Percentiles rank a stretch among this genome's conserved stretches.
phyloP scores from a whole-genome alignment of 2,113 vertebrate species.

The Sorex fumeus region DNA sequence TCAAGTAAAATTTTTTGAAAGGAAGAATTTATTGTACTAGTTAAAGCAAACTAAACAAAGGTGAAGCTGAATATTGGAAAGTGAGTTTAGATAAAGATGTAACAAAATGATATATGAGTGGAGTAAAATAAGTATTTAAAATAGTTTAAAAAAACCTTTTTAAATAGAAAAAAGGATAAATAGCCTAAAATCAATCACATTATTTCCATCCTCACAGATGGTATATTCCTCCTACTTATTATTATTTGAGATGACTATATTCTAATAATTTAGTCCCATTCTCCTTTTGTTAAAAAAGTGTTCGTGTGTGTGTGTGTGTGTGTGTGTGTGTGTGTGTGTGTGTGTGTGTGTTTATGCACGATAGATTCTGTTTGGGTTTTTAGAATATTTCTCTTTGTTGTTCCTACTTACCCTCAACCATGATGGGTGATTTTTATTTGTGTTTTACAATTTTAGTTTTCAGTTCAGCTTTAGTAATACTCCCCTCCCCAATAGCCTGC shows the following conservation, averaged over 20 bases:
- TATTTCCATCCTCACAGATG: not conserved
- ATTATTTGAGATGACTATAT: not conserved
- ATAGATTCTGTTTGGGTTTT: no score
- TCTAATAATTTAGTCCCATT: not conserved
- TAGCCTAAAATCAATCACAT: not conserved
- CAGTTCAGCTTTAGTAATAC: no score
- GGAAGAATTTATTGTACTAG: not conserved
- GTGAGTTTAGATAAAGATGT: not conserved
- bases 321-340: no score
- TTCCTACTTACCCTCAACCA: no score
- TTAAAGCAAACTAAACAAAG: not conserved
- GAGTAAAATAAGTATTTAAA: not conserved
- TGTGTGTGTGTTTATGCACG: no score
- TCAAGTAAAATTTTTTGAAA: no score
- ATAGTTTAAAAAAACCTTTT: not conserved
- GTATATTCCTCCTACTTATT: not conserved
- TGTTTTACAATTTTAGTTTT: no score
- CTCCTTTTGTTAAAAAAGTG: not conserved
- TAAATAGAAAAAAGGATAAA: not conserved
- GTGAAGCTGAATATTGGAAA: not conserved
- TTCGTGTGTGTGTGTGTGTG: no score
- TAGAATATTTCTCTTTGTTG: no score
- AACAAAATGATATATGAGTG: not conserved
- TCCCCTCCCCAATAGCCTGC: no score
- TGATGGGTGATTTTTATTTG: no score